Base-by-base conservation (phyloP, 2,113 vertebrate species). In the Pterocles orientalis region DNA sequence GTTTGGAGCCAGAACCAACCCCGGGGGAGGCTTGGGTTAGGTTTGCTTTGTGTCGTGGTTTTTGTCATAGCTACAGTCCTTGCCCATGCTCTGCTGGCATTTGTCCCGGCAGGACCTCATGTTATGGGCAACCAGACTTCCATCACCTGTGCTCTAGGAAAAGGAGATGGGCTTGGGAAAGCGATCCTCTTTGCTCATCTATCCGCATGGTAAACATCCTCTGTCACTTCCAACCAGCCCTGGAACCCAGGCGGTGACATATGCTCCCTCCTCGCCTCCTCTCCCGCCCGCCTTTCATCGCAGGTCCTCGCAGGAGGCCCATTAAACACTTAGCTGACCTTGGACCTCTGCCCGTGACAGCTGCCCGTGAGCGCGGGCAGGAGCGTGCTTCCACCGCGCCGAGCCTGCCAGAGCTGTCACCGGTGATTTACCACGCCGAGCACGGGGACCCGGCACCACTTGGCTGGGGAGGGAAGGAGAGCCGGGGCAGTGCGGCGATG, bases 321-420 rank as follows among this genome's bases (percentile, higher is more conserved):
- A 94, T 95, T 90, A 95, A 96, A 79, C 94, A 93, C 93, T 80
- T 54, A 70, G 82, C 90, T 96, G 96, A 95, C 94, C 94, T 92
- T 80, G 95, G 94, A 95, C 90, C 95, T 62, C 96, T 70, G 96
- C 95, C 96, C 34, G 75, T 25, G 50, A 2, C 93, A 94, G 96
- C 96, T 95, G 96, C 95, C 84, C 57, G 12, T 4, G 20, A 60
- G 51, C 39, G 0, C 2, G 12, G 81, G 86, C 87, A 73, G 87
- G 43, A 69, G 50, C 29, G 33, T 24, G 71, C 24, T 62, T n/a
- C 28, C 70, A 33, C 7, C 7, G 29, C 8, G 7, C 65, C 2
- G 17, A 62, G 75, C 81, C 82, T 18, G 28, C 28, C 5, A 33
- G 79, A 50, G 75, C 95, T 77, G 92, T 36, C 92, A 23, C 19